These are phyloP conservation scores for Poeciliopsis presidionis DNA, from an alignment of 2,797 vertebrate genomes.

Conservation along the genomic window DNA sequence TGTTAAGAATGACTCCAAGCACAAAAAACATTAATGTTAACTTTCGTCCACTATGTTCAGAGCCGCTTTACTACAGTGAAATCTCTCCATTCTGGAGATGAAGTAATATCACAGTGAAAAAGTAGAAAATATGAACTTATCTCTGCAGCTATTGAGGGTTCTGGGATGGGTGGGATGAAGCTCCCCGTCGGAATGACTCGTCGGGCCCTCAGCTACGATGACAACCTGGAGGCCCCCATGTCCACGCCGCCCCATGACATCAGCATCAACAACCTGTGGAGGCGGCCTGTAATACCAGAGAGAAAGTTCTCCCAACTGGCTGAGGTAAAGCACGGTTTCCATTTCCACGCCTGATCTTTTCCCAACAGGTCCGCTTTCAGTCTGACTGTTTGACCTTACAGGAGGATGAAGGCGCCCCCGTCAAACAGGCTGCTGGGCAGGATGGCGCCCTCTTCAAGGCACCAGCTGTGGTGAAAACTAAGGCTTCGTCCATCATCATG, in stretches of 20 bases:
- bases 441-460: conserved; percentile 52
- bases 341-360: neutral
- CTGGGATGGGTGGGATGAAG: conserved; percentile 86
- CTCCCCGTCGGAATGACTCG: conserved; percentile 88
- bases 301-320: conserved; percentile 88
- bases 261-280: conserved; percentile 87
- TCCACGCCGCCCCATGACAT: conserved; percentile 91
- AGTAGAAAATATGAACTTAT: neutral
- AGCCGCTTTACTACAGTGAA: neutral
- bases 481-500: conserved; percentile 86
- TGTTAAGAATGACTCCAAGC: neutral
- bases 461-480: conserved; percentile 71
- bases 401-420: conserved; percentile 63
- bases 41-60: neutral
- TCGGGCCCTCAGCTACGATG: conserved; percentile 92
- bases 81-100: neutral
- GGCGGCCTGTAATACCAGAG: conserved; percentile 88
- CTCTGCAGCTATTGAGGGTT: conserved; percentile 66
- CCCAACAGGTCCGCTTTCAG: no score
- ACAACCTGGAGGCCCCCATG: conserved; percentile 91
- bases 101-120: neutral
- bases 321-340: conserved; percentile 77
- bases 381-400: conserved; percentile 22
- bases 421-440: conserved; percentile 10
- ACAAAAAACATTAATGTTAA: neutral